A percentile compares a stretch with the other conserved stretches of the same genome.
Evolutionary conservation across 2,888 invertebrate species (phyloP).

Genomic region (Gandaritis pyraliata): DNA sequence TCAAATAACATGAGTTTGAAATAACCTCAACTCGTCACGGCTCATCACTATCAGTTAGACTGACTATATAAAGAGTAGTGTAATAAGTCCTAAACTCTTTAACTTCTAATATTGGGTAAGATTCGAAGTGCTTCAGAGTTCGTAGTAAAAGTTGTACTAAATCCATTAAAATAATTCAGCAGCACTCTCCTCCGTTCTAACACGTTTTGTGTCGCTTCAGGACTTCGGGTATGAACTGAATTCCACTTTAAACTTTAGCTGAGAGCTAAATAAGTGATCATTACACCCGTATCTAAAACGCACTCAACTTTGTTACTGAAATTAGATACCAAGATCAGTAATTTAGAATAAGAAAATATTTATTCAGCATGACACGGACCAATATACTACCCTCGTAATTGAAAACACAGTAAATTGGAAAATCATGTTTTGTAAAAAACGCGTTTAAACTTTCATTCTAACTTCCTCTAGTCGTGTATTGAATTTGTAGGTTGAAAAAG

Average conservation of each 20-base stretch:
- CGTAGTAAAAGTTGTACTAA: conserved; percentile 5
- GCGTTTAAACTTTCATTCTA: background rate
- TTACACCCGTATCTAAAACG: conserved; percentile 15
- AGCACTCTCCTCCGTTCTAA: conserved; percentile 2
- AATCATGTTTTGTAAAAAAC: too few species aligned
- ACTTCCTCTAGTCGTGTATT: conserved; percentile 9
- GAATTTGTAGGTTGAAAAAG: background rate
- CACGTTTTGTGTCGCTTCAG: conserved; percentile 16
- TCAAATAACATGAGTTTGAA: too few species aligned
- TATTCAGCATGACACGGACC: too few species aligned
- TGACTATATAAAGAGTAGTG: too few species aligned
- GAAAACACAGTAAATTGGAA: too few species aligned
- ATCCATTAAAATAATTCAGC: conserved; percentile 5
- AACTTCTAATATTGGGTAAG: background rate
- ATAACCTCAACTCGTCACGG: too few species aligned
- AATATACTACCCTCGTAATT: too few species aligned
- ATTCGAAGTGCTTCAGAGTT: background rate
- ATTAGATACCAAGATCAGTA: too few species aligned
- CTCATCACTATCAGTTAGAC: too few species aligned
- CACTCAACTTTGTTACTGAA: background rate
- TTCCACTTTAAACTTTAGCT: conserved; percentile 16
- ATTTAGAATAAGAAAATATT: too few species aligned
- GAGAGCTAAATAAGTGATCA: conserved; percentile 19
- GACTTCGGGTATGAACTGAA: conserved; percentile 10
- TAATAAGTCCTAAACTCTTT: background rate